phyloP scores from a whole-genome alignment of 2,888 invertebrate genomes.

The Drosophila sordidula region DNA sequence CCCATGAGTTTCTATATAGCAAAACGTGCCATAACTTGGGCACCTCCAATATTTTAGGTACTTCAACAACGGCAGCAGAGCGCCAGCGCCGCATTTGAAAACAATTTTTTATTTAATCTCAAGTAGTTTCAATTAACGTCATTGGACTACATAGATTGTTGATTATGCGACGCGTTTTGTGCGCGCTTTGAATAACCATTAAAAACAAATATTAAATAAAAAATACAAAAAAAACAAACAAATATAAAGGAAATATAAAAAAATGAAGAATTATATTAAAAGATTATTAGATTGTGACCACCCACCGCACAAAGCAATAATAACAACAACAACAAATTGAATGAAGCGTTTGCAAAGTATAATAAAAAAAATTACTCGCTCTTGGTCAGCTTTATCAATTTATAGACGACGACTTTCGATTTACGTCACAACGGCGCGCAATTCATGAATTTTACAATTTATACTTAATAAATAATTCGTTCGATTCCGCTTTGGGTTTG shows the following conservation, averaged over 20 bases:
- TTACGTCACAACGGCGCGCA: conserved; percentile 68
- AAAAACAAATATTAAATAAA: conserved; percentile 34
- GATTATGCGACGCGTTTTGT: conserved; percentile 58
- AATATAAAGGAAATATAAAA: conserved; percentile 30
- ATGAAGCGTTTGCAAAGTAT: conserved; percentile 20
- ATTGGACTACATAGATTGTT: conserved; percentile 78
- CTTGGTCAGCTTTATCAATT: conserved; percentile 54
- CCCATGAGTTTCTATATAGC: conserved; percentile 29
- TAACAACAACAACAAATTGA: conserved; percentile 24
- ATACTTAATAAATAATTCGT: conserved; percentile 49
- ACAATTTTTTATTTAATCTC: conserved; percentile 68
- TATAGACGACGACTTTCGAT: conserved; percentile 47
- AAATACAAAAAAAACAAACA: conserved; percentile 32
- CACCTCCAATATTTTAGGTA: conserved; percentile 28
- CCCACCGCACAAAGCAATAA: conserved; percentile 44
- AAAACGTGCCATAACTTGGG: conserved; percentile 33
- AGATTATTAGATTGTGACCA: conserved; percentile 55
- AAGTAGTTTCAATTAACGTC: conserved; percentile 81
- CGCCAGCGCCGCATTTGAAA: conserved; percentile 59
- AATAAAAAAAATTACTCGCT: conserved; percentile 18
- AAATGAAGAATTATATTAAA: conserved; percentile 52
- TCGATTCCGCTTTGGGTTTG: conserved; percentile 7
- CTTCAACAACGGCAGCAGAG: conserved; percentile 13
- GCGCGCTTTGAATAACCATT: conserved; percentile 61
- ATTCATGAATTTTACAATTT: conserved; percentile 69